Evolutionary conservation across 2,888 invertebrate genomes (phyloP).

Genomic region (Ditylenchus weischeri): DNA sequence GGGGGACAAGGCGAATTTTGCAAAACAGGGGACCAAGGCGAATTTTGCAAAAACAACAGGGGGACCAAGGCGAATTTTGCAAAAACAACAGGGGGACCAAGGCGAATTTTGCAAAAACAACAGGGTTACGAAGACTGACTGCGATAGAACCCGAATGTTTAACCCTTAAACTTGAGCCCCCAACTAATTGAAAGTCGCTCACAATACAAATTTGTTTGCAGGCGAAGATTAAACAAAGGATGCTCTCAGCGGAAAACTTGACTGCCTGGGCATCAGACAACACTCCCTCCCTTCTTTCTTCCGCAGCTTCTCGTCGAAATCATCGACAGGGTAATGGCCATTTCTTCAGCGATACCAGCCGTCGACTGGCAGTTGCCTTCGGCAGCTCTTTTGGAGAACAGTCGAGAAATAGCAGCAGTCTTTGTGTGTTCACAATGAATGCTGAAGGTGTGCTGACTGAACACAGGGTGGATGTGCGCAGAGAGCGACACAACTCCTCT

Average conservation of each 20-base stretch:
- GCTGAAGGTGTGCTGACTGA: conserved; percentile 82
- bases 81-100: no score
- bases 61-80: no score
- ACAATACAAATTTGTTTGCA: not conserved
- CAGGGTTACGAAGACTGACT: no score
- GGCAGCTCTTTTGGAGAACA: conserved; percentile 17
- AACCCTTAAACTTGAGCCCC: no score
- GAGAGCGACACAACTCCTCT: conserved; percentile 31
- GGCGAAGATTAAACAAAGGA: conserved; percentile 64
- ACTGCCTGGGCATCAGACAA: conserved; percentile 55
- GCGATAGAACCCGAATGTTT: no score
- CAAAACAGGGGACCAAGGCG: no score
- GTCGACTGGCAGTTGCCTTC: conserved; percentile 27
- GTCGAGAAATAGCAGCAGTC: conserved; percentile 62
- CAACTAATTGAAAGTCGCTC: no score
- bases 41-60: no score
- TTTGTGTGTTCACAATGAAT: conserved; percentile 69
- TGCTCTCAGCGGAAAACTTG: conserved; percentile 46
- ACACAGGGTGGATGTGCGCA: conserved; percentile 69
- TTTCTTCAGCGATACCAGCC: conserved; percentile 25
- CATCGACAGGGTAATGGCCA: conserved; percentile 20
- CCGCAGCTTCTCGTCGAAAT: conserved; percentile 29
- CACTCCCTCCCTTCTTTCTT: conserved; percentile 40
- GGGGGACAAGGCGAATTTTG: no score
- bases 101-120: no score